Evolutionary conservation across 2,888 invertebrate species (phyloP).

Genomic region (Leptinotarsa peninsularis): DNA sequence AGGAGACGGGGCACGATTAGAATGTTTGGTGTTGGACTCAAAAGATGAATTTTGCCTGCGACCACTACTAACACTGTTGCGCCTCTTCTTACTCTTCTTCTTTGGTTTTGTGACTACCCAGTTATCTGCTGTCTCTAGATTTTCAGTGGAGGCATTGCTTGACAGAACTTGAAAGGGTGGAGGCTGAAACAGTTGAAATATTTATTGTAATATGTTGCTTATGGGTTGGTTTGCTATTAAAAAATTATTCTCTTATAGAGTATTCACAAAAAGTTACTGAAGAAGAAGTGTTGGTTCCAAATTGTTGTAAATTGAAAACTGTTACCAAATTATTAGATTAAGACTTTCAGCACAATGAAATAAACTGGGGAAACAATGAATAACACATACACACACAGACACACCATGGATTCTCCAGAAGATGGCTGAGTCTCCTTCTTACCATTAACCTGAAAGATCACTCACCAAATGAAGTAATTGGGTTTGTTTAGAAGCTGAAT

Average conservation of each 20-base stretch:
- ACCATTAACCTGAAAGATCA: no score
- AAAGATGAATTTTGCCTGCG: constrained; percentile 37
- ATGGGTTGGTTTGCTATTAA: no score
- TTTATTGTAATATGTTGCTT: not conserved
- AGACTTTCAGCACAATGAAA: no score
- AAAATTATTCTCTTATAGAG: no score
- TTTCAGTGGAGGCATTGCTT: constrained; percentile 62
- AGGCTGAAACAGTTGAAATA: constrained; percentile 42
- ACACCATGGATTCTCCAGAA: no score
- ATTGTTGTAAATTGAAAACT: not conserved
- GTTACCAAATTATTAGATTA: no score
- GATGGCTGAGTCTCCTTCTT: no score
- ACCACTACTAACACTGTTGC: constrained; percentile 67
- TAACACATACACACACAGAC: no score
- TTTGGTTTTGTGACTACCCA: constrained; percentile 87
- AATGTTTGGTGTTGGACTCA: constrained; percentile 34
- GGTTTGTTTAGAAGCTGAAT: not conserved
- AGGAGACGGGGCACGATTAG: constrained; percentile 54
- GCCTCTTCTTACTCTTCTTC: constrained; percentile 81
- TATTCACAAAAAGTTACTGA: no score
- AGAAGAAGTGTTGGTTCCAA: not conserved
- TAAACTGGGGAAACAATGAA: no score
- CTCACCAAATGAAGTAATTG: no score
- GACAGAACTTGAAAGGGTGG: constrained; percentile 55
- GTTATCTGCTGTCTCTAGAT: constrained; percentile 77